These are phyloP conservation scores for Paralichthys olivaceus DNA, from an alignment of 2,113 vertebrate species.

Conservation along the genomic window DNA sequence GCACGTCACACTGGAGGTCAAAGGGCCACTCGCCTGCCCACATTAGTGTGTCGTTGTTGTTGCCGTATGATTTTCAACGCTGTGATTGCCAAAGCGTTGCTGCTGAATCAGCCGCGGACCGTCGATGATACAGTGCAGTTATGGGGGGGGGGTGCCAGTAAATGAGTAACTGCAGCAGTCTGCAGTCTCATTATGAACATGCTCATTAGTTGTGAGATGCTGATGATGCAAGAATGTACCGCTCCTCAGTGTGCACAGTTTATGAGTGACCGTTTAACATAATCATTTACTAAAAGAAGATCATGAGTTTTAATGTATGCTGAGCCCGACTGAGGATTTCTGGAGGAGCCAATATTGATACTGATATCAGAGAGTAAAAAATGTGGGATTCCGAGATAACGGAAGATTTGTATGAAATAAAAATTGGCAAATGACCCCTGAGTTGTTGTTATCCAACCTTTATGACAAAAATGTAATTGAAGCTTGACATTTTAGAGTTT, in stretches of 20 bases:
- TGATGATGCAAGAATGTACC: constrained; percentile 11
- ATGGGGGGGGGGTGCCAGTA: background rate
- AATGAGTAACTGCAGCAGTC: background rate
- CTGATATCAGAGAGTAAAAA: too few species aligned
- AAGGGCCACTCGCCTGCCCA: background rate
- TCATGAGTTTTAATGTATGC: background rate
- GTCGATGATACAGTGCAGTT: background rate
- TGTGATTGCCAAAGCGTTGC: background rate
- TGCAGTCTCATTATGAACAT: background rate
- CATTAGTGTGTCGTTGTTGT: background rate
- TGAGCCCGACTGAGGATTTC: too few species aligned
- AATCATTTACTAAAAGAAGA: background rate
- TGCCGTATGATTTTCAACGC: background rate
- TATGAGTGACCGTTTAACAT: constrained; percentile 13
- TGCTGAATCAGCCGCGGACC: background rate
- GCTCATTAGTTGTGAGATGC: background rate
- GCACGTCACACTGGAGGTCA: background rate
- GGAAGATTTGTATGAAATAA: too few species aligned
- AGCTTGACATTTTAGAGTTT: too few species aligned
- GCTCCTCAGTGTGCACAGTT: background rate
- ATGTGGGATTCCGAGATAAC: too few species aligned
- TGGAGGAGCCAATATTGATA: too few species aligned
- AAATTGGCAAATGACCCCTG: too few species aligned
- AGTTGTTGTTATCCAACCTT: too few species aligned
- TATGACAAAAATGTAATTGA: too few species aligned